Conservation (phyloP, 2,113 vertebrate genomes). For the Aspidoscelis tigris region DNA sequence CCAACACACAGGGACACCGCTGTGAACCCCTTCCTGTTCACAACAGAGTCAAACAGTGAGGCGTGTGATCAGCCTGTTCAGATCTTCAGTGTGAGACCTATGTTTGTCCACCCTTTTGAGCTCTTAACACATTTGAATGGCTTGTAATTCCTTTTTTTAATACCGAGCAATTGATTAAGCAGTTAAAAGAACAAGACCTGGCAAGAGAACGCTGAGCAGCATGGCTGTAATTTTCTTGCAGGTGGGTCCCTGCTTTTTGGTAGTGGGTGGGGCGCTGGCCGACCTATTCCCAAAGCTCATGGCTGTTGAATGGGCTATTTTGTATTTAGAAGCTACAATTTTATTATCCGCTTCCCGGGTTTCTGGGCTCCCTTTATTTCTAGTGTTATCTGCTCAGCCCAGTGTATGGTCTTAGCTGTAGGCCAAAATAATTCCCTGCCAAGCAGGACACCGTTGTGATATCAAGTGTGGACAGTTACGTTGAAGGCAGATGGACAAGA, state of each 20-base stretch:
- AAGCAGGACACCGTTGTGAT: neutral
- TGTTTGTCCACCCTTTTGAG: constrained; percentile 11
- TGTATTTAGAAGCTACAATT: neutral
- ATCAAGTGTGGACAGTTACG: neutral
- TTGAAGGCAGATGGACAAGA: neutral
- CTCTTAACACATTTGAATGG: constrained; percentile 19
- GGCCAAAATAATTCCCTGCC: neutral
- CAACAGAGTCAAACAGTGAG: too few relatives aligned
- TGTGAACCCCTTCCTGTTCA: too few relatives aligned
- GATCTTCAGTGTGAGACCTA: neutral
- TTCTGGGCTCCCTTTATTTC: neutral
- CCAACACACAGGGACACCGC: too few relatives aligned
- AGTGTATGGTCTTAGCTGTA: neutral
- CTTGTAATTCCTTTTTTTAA: constrained; percentile 37
- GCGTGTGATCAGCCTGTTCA: neutral
- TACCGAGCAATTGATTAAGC: constrained; percentile 28
- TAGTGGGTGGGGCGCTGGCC: neutral
- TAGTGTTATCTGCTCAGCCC: neutral
- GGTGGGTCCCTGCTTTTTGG: too few relatives aligned
- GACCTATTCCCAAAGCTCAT: neutral
- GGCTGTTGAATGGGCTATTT: neutral
- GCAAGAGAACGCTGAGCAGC: neutral
- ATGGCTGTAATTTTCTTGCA: neutral
- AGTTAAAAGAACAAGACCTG: constrained; percentile 28
- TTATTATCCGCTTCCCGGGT: neutral